Conservation (phyloP, 2,888 invertebrate genomes). For the Drosophila pseudotalamancana region DNA sequence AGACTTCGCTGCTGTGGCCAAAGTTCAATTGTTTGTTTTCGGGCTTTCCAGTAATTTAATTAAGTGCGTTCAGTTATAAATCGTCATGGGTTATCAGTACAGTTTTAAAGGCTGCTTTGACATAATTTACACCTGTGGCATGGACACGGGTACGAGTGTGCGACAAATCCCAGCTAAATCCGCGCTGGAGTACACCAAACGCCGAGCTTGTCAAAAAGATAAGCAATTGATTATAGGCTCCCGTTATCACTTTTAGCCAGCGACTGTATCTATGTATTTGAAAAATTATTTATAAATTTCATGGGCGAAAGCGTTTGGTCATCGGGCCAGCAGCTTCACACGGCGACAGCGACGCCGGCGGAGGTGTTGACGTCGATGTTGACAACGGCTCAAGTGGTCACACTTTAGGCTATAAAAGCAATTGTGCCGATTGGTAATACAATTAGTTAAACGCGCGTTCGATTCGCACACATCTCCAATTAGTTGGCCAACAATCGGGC, state of each 20-base stretch:
- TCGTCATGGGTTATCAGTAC: constrained; percentile 31
- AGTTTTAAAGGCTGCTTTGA: constrained; percentile 31
- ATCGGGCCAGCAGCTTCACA: not conserved
- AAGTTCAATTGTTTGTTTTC: constrained; percentile 16
- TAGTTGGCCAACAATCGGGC: not conserved
- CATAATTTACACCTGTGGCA: constrained; percentile 39
- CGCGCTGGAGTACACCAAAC: constrained; percentile 1
- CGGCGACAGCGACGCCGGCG: constrained; percentile 1
- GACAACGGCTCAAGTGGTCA: constrained; percentile 32
- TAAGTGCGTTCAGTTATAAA: constrained; percentile 36
- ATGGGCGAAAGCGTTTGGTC: constrained; percentile 26
- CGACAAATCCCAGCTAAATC: constrained; percentile 44
- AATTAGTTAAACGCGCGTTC: constrained; percentile 47
- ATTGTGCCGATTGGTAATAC: constrained; percentile 17
- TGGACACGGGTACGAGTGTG: not conserved
- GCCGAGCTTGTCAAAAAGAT: constrained; percentile 17
- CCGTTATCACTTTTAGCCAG: constrained; percentile 40
- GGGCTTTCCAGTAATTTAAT: constrained; percentile 41
- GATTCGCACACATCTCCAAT: constrained; percentile 25
- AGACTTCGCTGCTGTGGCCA: constrained; percentile 10
- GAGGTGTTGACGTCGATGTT: constrained; percentile 19
- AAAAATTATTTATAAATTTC: constrained; percentile 41
- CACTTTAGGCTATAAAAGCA: constrained; percentile 55
- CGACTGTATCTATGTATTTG: constrained; percentile 22
- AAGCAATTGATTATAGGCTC: constrained; percentile 44